These are phyloP conservation scores for Adelognathus sp. DNA, from an alignment of 2,888 invertebrate species.

Conservation along the genomic window DNA sequence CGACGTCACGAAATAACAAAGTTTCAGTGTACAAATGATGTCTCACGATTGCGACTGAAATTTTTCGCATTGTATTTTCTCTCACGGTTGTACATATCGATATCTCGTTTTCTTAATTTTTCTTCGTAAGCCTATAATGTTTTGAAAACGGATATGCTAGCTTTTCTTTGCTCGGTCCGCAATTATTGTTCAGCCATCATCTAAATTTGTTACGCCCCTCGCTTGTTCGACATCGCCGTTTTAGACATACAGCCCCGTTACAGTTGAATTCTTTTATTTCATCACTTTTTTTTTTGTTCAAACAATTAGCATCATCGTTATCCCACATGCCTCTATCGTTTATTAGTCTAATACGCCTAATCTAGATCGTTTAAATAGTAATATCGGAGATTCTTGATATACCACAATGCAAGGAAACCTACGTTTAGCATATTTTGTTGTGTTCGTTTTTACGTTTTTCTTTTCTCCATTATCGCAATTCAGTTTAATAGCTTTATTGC, in stretches of 20 bases:
- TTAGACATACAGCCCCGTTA: constrained; percentile 32
- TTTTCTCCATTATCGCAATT: constrained; percentile 10
- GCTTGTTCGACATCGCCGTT: constrained; percentile 30
- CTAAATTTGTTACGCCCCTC: constrained; percentile 54
- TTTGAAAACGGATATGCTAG: constrained; percentile 74
- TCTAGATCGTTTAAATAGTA: constrained; percentile 69
- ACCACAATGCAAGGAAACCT: constrained; percentile 73
- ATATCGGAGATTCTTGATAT: constrained; percentile 69
- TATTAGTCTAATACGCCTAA: constrained; percentile 68
- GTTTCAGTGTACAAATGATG: constrained; percentile 43
- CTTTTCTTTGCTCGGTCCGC: constrained; percentile 64
- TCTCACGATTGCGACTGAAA: constrained; percentile 4
- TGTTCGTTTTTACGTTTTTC: constrained; percentile 13
- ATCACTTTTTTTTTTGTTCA: constrained; percentile 46
- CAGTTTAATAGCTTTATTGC: constrained; percentile 73
- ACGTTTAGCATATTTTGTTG: constrained; percentile 69
- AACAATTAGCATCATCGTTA: constrained; percentile 57
- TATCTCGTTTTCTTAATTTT: constrained; percentile 13
- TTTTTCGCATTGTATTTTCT: constrained; percentile 31
- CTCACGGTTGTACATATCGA: constrained; percentile 49
- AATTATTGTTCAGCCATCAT: constrained; percentile 73
- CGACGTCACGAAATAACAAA: constrained; percentile 26
- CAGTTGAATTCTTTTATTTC: not conserved
- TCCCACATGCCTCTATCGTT: constrained; percentile 64
- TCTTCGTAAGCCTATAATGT: constrained; percentile 50